These are phyloP conservation scores for Oeneis ivallda DNA, from an alignment of 2,888 invertebrate genomes.

Conservation along the genomic window DNA sequence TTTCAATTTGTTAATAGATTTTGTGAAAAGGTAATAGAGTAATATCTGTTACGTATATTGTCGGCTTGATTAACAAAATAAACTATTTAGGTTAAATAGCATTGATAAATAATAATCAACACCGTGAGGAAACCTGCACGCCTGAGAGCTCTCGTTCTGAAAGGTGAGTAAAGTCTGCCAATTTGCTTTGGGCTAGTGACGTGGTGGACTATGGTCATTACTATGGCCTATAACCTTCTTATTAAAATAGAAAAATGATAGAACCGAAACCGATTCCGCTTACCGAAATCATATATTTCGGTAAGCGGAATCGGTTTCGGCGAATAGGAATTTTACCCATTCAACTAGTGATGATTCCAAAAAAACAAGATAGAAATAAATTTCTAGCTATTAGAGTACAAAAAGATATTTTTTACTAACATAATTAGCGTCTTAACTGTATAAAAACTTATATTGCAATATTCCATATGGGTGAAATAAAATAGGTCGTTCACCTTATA, in stretches of 20 bases:
- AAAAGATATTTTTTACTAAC: conserved; percentile 3
- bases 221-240: too few species aligned
- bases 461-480: conserved; percentile 12
- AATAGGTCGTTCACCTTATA: conserved; percentile 61
- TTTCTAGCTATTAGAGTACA: not conserved
- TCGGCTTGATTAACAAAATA: not conserved
- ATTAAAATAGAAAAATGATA: too few species aligned
- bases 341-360: not conserved
- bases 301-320: too few species aligned
- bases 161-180: too few species aligned
- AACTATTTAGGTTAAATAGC: not conserved
- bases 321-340: too few species aligned
- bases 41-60: not conserved
- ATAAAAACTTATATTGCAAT: conserved; percentile 3
- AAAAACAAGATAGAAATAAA: not conserved
- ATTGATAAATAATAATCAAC: not conserved
- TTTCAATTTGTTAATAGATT: conserved; percentile 16
- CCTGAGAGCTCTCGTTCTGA: too few species aligned
- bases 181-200: too few species aligned
- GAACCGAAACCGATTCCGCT: too few species aligned
- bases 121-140: too few species aligned
- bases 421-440: not conserved
- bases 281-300: too few species aligned
- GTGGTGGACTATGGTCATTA: too few species aligned
- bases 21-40: conserved; percentile 2